A percentile compares a stretch with the other conserved stretches of the same genome.
Conservation (phyloP, 2,888 invertebrate species). For the Caenorhabditis sp. region DNA sequence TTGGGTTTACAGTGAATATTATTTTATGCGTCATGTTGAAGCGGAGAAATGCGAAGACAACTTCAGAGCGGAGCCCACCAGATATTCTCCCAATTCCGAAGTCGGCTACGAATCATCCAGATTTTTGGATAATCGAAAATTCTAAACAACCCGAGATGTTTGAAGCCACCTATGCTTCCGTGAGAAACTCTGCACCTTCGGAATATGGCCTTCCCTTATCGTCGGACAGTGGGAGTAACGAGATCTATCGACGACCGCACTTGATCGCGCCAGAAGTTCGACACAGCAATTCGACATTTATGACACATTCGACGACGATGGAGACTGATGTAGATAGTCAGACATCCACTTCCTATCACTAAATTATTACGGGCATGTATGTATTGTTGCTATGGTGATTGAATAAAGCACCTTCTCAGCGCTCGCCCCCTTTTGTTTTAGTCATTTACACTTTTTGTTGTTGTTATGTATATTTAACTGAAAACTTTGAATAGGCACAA, state of each 20-base stretch:
- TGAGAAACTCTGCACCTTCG: constrained; percentile 2
- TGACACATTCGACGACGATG: constrained; percentile 50
- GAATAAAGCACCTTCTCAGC: constrained; percentile 1
- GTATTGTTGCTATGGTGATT: not conserved
- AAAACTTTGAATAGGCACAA: not conserved
- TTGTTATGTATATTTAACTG: not conserved
- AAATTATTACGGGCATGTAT: constrained; percentile 5
- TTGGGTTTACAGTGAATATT: constrained; percentile 50
- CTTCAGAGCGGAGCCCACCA: constrained; percentile 4
- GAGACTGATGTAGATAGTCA: constrained; percentile 52
- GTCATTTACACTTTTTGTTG: constrained; percentile 1
- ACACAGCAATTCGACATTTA: constrained; percentile 43
- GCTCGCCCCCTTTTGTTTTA: constrained; percentile 2
- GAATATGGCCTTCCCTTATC: constrained; percentile 25
- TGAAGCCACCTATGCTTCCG: not conserved
- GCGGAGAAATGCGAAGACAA: constrained; percentile 10
- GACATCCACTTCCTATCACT: constrained; percentile 47
- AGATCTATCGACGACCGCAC: constrained; percentile 24
- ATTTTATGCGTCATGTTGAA: constrained; percentile 23
- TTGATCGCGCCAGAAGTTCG: constrained; percentile 36
- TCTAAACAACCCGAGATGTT: constrained; percentile 1
- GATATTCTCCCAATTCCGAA: constrained; percentile 27
- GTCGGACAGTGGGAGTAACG: constrained; percentile 14
- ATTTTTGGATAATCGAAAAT: constrained; percentile 34
- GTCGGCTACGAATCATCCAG: constrained; percentile 16